Percentiles rank a stretch among this genome's conserved stretches.
These are phyloP conservation scores for Caenorhabditis zanzibari DNA, from an alignment of 2,888 invertebrate genomes.

Conservation along the genomic window DNA sequence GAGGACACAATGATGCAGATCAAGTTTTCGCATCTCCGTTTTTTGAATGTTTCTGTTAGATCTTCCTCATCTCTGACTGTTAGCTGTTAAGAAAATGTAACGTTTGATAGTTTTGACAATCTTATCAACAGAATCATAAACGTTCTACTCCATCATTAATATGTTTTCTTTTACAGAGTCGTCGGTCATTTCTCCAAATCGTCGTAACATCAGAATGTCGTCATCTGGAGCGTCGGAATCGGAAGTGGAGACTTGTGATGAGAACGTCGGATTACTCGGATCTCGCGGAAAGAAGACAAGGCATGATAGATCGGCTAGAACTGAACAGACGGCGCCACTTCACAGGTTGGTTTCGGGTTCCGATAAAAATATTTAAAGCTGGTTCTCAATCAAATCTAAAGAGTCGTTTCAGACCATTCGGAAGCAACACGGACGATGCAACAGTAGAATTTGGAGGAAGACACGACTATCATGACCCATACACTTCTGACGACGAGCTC, in stretches of 20 bases:
- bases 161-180: conserved; percentile 51
- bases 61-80: conserved; percentile 17
- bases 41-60: conserved; percentile 12
- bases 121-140: background rate
- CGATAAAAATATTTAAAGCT: background rate
- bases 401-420: conserved; percentile 63
- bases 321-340: conserved; percentile 58
- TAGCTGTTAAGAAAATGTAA: conserved; percentile 18
- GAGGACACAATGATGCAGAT: conserved; percentile 19
- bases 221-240: conserved; percentile 68
- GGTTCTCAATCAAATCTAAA: too few relatives aligned
- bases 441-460: conserved; percentile 64
- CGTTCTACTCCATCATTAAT: background rate
- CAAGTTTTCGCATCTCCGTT: conserved; percentile 32
- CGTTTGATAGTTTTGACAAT: conserved; percentile 2
- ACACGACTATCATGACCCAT: conserved; percentile 53
- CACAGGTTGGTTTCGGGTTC: conserved; percentile 40
- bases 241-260: conserved; percentile 68
- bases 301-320: conserved; percentile 34
- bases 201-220: conserved; percentile 57
- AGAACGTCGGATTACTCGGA: conserved; percentile 67
- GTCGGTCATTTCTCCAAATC: conserved; percentile 57
- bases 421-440: conserved; percentile 56
- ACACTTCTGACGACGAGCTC: conserved; percentile 75
- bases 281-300: conserved; percentile 36